phyloP scores from a whole-genome alignment of 2,113 vertebrate species.

The Rhinogobius similis region DNA sequence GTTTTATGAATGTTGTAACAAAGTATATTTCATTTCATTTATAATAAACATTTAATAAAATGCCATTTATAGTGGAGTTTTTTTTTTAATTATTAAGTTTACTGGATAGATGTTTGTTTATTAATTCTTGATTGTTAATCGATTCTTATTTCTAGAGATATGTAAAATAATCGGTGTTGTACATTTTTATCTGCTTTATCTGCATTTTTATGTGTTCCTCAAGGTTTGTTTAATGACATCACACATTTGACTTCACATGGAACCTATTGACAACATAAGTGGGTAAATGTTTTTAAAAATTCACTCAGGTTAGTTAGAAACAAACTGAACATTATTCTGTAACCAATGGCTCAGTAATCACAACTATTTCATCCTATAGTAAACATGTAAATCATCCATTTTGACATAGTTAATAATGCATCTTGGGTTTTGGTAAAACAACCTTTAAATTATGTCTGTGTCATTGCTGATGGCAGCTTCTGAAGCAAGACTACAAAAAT shows the following conservation, averaged over 20 bases:
- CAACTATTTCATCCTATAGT: neutral
- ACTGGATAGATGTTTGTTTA: neutral
- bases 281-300: neutral
- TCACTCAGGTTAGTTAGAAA: neutral
- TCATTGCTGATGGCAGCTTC: slow-evolving; percentile 30
- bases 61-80: neutral
- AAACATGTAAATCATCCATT: neutral
- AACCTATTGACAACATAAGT: neutral
- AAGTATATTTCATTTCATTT: slow-evolving; percentile 58
- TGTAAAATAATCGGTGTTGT: neutral
- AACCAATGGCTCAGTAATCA: neutral
- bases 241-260: neutral
- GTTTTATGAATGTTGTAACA: slow-evolving; percentile 40
- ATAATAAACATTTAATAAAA: slow-evolving; percentile 60
- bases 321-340: neutral
- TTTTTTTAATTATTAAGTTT: neutral
- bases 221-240: neutral
- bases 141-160: neutral
- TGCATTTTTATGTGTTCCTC: neutral
- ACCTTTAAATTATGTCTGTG: slow-evolving; percentile 3
- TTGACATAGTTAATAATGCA: neutral
- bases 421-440: neutral
- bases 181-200: neutral
- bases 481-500: slow-evolving; percentile 45
- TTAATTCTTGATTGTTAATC: neutral